A percentile compares a stretch with the other conserved stretches of the same genome.
Conservation (phyloP, 1,140 invertebrate genomes). For the Globodera rostochiensis region DNA sequence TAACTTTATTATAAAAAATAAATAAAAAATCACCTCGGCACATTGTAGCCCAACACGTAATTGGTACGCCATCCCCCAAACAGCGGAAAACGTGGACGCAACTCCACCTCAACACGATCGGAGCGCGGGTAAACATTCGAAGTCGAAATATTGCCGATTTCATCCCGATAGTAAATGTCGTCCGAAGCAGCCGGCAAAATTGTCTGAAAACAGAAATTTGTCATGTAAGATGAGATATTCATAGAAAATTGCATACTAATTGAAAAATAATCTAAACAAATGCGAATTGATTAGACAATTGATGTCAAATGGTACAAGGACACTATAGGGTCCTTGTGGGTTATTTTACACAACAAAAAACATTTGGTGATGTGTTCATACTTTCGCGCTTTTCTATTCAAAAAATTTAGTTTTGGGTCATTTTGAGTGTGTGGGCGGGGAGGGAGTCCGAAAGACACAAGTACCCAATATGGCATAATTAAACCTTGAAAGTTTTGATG, state of each 20-base stretch:
- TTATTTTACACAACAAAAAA: too few relatives aligned
- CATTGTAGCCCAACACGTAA: conserved; percentile 93
- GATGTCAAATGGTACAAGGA: too few relatives aligned
- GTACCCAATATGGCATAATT: not conserved
- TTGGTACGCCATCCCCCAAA: conserved; percentile 96
- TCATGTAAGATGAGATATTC: too few relatives aligned
- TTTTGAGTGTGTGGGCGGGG: too few relatives aligned
- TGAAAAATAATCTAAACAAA: too few relatives aligned
- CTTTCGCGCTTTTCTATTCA: conserved; percentile 8
- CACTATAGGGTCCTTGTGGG: too few relatives aligned
- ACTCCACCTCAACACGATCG: conserved; percentile 89
- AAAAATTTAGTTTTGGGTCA: conserved; percentile 21
- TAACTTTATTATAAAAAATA: conserved; percentile 69
- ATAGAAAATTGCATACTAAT: too few relatives aligned
- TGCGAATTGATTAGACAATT: too few relatives aligned
- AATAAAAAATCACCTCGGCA: conserved; percentile 73
- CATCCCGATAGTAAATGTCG: conserved; percentile 92
- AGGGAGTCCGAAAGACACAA: too few relatives aligned
- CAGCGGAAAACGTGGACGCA: conserved; percentile 90
- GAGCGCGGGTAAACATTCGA: conserved; percentile 78
- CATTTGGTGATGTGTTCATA: not conserved
- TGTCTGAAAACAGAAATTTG: conserved; percentile 70
- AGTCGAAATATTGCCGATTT: conserved; percentile 98
- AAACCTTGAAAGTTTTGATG: conserved; percentile 57
- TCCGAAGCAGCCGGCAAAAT: conserved; percentile 83